Base-by-base conservation (phyloP, 2,113 vertebrate species). In the Channa maculata region DNA sequence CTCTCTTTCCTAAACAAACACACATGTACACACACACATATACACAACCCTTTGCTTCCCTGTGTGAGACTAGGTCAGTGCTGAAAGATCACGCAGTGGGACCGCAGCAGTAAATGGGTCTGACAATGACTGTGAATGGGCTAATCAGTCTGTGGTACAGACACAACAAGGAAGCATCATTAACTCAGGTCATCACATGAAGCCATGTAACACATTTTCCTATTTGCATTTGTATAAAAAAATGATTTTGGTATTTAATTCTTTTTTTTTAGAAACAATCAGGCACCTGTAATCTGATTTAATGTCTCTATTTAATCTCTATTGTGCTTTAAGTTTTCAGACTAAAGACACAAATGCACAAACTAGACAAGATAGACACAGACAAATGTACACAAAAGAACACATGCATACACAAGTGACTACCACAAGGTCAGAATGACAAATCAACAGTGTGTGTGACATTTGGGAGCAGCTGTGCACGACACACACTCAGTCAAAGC, bases 351-450 rank as follows among this genome's bases (percentile, higher is more conserved):
- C 33, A 46, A 34, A 62, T 53, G 8, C 3, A 34, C 41, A 50
- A 64, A 69, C 50, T 65, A 60, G 43, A 38, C 41, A 5, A 6
- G 14, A 34, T 2, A 66, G 8, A 52, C 59, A 33, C 39, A 62
- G 14, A 59, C 38, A 77, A 43, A 73, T 37, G 14, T 39, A 64
- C 37, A n/a, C 48, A 52, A 67, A 43, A 24, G 33, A 37, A 46
- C 13, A 2, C 5, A 43, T 45, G 62, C 79, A 71, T 44, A 51
- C 65, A 67, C 48, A 52, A 58, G 81, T 65, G 80, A 80, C 39
- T 49, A 72, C 70, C 83, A 90, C 88, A 91, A 92, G 88, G 91
- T 93, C 91, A 92, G 81, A 37, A 50, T 65, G 84, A 88, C 80
- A 83, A 79, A 81, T 74, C 77, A 83, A 79, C 79, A 83, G 74